Conservation (phyloP, 2,888 invertebrate species). For the Euphydryas editha region DNA sequence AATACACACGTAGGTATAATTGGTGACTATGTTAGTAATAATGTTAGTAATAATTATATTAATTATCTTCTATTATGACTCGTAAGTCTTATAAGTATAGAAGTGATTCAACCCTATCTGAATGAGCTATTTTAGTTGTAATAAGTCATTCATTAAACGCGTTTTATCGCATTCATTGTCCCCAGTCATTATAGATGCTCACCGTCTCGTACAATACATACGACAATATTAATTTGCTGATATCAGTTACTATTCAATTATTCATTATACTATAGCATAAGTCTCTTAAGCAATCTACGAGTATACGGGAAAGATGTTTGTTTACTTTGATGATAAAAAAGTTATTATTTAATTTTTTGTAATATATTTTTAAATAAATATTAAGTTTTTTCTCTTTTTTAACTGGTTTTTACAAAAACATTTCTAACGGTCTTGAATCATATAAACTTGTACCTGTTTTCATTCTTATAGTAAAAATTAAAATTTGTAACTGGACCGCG, state of each 20-base stretch:
- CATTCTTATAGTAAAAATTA: too few species aligned
- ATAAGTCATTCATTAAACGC: constrained; percentile 40
- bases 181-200: constrained; percentile 27
- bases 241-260: constrained; percentile 30
- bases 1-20: neutral
- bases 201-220: constrained; percentile 24
- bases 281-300: constrained; percentile 14
- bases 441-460: too few species aligned
- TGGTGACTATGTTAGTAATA: neutral
- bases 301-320: neutral
- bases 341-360: too few species aligned
- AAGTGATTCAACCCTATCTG: constrained; percentile 12
- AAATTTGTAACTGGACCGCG: too few species aligned
- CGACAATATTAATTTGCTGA: constrained; percentile 34
- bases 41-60: neutral
- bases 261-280: constrained; percentile 21
- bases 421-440: too few species aligned
- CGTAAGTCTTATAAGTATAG: neutral
- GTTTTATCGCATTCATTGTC: constrained; percentile 40
- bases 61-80: neutral
- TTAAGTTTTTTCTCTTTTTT: too few species aligned
- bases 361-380: too few species aligned
- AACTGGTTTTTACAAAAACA: too few species aligned
- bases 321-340: too few species aligned
- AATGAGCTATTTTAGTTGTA: constrained; percentile 24